phyloP scores from a whole-genome alignment of 2,797 vertebrate genomes.

The Anabacerthia variegaticeps region DNA sequence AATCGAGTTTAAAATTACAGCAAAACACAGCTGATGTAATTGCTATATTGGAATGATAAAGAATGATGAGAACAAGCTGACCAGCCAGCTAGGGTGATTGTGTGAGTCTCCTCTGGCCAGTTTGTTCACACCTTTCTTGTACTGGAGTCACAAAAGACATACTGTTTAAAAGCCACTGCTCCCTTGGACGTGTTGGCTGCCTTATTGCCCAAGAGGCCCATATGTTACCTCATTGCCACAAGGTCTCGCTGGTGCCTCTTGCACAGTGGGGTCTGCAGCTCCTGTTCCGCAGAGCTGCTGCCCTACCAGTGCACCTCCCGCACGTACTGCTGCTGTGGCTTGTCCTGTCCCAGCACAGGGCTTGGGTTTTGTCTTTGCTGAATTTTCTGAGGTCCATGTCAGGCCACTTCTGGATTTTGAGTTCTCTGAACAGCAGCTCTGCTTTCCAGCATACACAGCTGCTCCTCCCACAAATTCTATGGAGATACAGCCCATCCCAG shows the following conservation, averaged over 20 bases:
- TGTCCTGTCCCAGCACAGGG: neutral
- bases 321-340: accelerated
- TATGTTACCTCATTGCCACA: neutral
- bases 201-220: neutral
- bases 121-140: neutral
- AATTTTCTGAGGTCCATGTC: neutral
- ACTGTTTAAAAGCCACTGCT: neutral
- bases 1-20: slow-evolving; percentile 5
- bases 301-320: neutral
- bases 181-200: neutral
- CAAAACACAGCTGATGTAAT: slow-evolving; percentile 7
- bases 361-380: neutral
- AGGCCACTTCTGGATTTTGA: neutral
- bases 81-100: neutral
- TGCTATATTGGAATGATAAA: neutral
- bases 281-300: neutral
- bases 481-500: accelerated
- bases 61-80: neutral
- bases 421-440: neutral
- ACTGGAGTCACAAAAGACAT: neutral
- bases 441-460: neutral
- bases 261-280: neutral
- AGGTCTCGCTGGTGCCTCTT: neutral
- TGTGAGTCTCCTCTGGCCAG: neutral
- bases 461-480: neutral